Evolutionary conservation across 2,797 vertebrate genomes (phyloP), one percentile per base, ranked within the genome.

Genomic region (Mus minutoides): DNA sequence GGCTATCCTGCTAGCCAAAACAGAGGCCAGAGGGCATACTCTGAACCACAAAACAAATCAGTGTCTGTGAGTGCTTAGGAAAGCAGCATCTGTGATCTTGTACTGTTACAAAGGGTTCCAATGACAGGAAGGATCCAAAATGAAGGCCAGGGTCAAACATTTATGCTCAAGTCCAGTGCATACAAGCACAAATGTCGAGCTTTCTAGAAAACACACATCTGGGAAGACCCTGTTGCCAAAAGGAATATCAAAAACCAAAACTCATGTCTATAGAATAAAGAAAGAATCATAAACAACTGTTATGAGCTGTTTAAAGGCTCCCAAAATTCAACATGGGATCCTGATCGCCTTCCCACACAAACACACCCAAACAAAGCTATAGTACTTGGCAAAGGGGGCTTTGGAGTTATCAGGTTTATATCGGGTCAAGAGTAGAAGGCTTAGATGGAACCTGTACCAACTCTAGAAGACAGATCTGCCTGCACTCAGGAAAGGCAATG

Each of bases 1-100:
- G 75, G 85, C 84, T 83, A 84, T 46, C 91, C 64, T 40, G 1
- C 80, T 77, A 95, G 92, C 64, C 88, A 93, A 95, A 96, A 95
- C 43, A 37, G 31, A 92, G n/a, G 37, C 67, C 24, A 49, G 86
- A 95, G 54, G 78, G 60, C 43, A 94, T 82, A 86, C 77, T 95
- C 40, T 87, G 76, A 94, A 90, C 8, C 46, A 95, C 54, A 88
- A 64, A 80, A 92, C 34, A 87, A 95, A 56, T 93, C 46, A 82
- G 1, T 73, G 14, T 58, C 77, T 62, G 43, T 34, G 49, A 88
- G 1, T 60, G 34, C n/a, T 62, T 54, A 84, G 77, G 58, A 92
- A n/a, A 80, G 54, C 71, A 85, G 14, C 34, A 91, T n/a, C 64
- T 16, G 52, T 31, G 22, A 67, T 31, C 79, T 34, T 2, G 6